Evolutionary conservation across 2,797 vertebrate genomes (phyloP).

Genomic region (Mus caroli): DNA sequence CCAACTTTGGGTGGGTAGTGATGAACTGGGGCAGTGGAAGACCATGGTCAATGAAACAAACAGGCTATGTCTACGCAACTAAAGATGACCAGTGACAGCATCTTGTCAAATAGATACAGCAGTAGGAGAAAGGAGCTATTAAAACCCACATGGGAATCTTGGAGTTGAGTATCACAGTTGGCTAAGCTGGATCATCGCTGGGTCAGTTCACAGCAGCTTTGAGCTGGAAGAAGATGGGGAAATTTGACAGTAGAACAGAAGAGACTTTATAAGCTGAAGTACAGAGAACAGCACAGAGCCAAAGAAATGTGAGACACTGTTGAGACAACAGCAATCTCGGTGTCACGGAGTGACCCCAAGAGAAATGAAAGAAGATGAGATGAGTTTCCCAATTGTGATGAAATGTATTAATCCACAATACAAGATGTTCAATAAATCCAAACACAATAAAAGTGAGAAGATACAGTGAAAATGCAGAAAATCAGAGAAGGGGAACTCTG

Average conservation of each 20-base stretch:
- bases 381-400: background rate
- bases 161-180: background rate
- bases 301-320: background rate
- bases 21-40: background rate
- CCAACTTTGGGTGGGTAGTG: background rate
- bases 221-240: background rate
- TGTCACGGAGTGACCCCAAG: background rate
- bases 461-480: background rate
- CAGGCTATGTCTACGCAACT: background rate
- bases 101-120: background rate
- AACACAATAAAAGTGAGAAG: background rate
- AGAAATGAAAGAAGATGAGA: background rate
- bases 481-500: background rate
- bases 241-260: background rate
- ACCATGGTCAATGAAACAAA: background rate
- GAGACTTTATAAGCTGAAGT: background rate
- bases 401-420: background rate
- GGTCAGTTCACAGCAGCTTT: background rate
- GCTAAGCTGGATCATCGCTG: background rate
- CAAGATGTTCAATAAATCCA: background rate
- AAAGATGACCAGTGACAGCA: background rate
- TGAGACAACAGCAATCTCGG: background rate
- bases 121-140: background rate
- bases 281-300: background rate
- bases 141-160: background rate